Evolutionary conservation across 1,140 invertebrate species (phyloP).

Genomic region (Trigoniulus corallinus): DNA sequence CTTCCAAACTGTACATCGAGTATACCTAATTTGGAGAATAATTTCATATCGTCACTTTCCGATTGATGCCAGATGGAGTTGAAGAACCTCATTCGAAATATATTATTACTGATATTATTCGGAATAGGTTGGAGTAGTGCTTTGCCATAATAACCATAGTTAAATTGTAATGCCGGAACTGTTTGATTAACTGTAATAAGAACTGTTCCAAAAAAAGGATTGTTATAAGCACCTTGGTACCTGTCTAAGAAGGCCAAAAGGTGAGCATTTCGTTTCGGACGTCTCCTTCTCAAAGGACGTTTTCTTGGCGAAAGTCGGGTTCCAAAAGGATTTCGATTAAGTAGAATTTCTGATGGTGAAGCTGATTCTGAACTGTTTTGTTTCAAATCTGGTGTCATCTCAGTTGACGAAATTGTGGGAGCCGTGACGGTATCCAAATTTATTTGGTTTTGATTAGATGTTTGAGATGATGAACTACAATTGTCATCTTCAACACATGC

Average conservation of each 20-base stretch:
- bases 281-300: too few relatives aligned
- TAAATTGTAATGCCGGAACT: neutral
- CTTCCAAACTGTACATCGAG: constrained; percentile 2
- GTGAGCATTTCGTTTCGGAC: too few relatives aligned
- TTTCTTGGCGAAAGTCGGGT: neutral
- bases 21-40: neutral
- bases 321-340: too few relatives aligned
- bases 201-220: constrained; percentile 6
- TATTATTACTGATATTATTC: neutral
- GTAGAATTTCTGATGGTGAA: too few relatives aligned
- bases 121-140: neutral
- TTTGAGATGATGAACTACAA: neutral
- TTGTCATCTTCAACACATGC: too few relatives aligned
- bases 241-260: too few relatives aligned
- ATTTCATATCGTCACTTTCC: constrained; percentile 7
- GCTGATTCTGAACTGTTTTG: too few relatives aligned
- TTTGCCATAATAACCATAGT: constrained; percentile 8
- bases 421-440: too few relatives aligned
- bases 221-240: neutral
- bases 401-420: too few relatives aligned
- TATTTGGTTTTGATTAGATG: neutral
- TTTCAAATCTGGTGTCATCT: too few relatives aligned
- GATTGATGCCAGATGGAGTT: constrained; percentile 6
- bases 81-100: constrained; percentile 4
- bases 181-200: constrained; percentile 2